phyloP scores from a whole-genome alignment of 2,888 invertebrate genomes.

The Drosophila imparisetae region DNA sequence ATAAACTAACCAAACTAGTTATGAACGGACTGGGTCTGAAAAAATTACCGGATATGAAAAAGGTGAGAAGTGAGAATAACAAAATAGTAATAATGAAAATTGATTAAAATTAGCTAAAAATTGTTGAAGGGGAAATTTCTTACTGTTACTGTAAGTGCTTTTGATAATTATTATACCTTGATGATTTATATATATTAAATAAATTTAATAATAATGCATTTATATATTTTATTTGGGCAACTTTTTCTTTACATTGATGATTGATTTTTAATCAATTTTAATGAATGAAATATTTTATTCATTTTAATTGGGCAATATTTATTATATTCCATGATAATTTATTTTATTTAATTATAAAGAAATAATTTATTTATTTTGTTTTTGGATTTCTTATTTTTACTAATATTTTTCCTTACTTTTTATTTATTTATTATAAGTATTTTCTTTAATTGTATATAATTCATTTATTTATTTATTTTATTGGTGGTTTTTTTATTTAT shows the following conservation, averaged over 20 bases:
- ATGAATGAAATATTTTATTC: neutral
- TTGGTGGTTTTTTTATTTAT: neutral
- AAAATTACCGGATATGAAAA: constrained; percentile 78
- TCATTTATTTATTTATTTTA: neutral
- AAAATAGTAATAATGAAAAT: neutral
- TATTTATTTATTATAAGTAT: neutral
- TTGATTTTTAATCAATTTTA: neutral
- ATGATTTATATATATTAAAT: neutral
- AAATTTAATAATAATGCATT: neutral
- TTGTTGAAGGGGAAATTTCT: neutral
- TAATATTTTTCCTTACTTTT: neutral
- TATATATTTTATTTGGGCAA: neutral
- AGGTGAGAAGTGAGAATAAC: constrained; percentile 62
- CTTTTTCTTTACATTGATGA: neutral
- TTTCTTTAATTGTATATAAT: neutral
- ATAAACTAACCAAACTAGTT: constrained; percentile 73
- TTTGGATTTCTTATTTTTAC: neutral
- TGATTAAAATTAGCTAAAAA: neutral
- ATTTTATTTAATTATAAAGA: neutral
- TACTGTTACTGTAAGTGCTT: neutral
- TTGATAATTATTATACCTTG: neutral
- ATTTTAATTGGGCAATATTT: neutral
- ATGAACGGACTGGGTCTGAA: constrained; percentile 80
- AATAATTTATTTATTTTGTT: neutral
- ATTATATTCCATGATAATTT: neutral